Evolutionary conservation across 2,888 invertebrate genomes (phyloP), one percentile per base, ranked within the genome.

Genomic region (Alentia gelatinosa): DNA sequence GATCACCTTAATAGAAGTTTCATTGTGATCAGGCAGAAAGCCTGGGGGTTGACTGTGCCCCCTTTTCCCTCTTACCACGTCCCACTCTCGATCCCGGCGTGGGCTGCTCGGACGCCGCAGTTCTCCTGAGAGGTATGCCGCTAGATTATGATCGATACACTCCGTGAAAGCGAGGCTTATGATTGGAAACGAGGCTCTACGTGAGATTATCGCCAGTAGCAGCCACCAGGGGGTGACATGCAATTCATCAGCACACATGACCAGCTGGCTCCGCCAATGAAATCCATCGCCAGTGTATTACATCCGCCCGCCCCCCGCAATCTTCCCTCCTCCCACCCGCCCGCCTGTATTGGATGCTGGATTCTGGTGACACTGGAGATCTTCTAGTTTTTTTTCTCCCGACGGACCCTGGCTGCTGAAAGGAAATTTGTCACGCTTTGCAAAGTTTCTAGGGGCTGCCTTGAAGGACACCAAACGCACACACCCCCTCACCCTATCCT

Each of bases 141-240:
- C 74, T 39, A 35, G 79, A 79, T 79, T 79, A 79, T 79, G 79
- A 79, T 79, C 79, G 79, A 79, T 79, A 15, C 15, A 35, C 37
- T 15, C 12, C 35, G 37, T 79, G 37, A 79, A 79, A 79, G 39
- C 79, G 79, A 79, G 79, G 79, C 79, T 79, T 37, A 79, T 79
- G 39, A 79, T 79, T 79, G 79, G 79, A 5, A 79, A 23, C 79
- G 39, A 79, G 79, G 79, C 39, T 79, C 39, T 4, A 1, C 19
- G 9, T 23, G 79, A 39, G 79, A 79, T 79, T 37, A 79, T 79
- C 79, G 39, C 79, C 33, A 74, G 74, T 5, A 33, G 74, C 30
- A 47, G 47, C 47, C 63, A 63, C 63, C 63, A 63, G 63, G 63
- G 63, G 63, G 15, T 5, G 63, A 63, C n/a, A n/a, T n/a, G n/a